Evolutionary conservation across 2,113 vertebrate genomes (phyloP), one percentile per base, ranked within the genome.

Genomic region (Chinchilla lanigera): DNA sequence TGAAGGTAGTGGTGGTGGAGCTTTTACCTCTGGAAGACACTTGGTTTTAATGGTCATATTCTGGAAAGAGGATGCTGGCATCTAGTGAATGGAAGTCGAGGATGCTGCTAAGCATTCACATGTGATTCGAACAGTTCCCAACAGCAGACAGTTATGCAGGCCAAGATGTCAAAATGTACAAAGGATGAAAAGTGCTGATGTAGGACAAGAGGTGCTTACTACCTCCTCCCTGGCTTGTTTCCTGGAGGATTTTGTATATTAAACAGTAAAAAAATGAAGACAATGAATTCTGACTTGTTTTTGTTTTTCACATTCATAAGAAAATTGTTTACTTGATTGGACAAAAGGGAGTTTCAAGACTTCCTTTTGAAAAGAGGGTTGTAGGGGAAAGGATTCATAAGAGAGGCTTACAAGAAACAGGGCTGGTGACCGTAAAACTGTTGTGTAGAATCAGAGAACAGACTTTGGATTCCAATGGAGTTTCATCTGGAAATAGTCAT

Each of bases 341-440:
- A 77, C 16, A 47, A 94, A 96, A 92, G 14, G 16, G 3, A 81
- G 26, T 95, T 94, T 83, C n/a, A 54, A 78, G 63, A 95, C 16
- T 80, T 50, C 47, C 77, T 80, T 52, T 52, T 52, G 47, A 35
- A 50, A 80, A 35, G 19, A 7, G 50, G 50, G 19, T 35, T 54
- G 4, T 54, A 41, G 60, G 33, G 89, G 78, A 80, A 54, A 33
- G 77, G 77, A 80, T 33, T 54, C 2, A 0, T 80, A 54, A 67
- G 28, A 90, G 77, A 94, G 89, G 7, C 24, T 89, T 69, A 61
- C 10, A 85, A 81, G 56, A 90, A 84, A 12, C 16, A 33, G 52
- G 28, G 19, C 44, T 82, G 2, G 30, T 71, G 28, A 8, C 44
- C 11, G 3, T 90, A 80, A 84, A 35, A 47, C 30, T 20, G 17